phyloP scores from a whole-genome alignment of 1,140 invertebrate genomes.

The Cepaea nemoralis region DNA sequence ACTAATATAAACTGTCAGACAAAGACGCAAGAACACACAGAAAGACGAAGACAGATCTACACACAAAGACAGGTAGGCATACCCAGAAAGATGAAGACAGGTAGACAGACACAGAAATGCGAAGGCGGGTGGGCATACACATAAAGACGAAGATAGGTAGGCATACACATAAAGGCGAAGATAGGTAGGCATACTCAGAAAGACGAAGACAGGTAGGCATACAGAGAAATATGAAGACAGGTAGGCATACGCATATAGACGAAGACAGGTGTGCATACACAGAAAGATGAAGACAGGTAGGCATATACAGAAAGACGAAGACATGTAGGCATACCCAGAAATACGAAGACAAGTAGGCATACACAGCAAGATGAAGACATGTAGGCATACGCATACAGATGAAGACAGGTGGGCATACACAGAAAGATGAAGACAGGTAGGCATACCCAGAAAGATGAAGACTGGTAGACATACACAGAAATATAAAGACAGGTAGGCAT shows the following conservation, averaged over 20 bases:
- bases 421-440: constrained; percentile 19
- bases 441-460: not conserved
- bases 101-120: constrained; percentile 15
- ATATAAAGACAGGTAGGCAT: not conserved
- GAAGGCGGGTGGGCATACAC: not conserved
- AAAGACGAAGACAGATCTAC: not conserved
- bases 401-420: constrained; percentile 3
- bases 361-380: constrained; percentile 10
- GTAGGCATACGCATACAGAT: not conserved
- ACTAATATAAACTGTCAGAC: too few relatives aligned
- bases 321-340: not conserved
- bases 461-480: not conserved
- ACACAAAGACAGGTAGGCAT: not conserved
- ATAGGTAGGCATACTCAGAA: constrained; percentile 2
- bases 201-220: not conserved
- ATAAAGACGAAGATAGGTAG: constrained; percentile 17
- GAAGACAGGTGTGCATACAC: constrained; percentile 9
- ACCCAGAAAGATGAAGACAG: constrained; percentile 3
- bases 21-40: not conserved
- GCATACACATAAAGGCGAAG: not conserved
- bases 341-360: constrained; percentile 13
- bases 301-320: not conserved
- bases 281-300: constrained; percentile 23
- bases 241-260: not conserved
- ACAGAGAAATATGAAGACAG: not conserved